These are phyloP conservation scores for Sebastes schlegelii DNA, from an alignment of 2,113 vertebrate genomes.

Conservation along the genomic window DNA sequence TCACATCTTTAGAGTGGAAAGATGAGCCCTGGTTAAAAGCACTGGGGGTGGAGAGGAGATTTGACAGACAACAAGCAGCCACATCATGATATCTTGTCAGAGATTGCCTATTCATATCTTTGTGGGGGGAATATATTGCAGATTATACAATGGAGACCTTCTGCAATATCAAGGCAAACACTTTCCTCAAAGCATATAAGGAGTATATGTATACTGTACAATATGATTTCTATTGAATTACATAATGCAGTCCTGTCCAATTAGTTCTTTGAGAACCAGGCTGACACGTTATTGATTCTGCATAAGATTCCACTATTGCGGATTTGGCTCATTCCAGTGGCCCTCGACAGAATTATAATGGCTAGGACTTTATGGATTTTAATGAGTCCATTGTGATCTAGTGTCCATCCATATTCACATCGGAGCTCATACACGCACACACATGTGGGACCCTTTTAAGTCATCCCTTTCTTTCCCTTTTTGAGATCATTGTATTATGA, in stretches of 20 bases:
- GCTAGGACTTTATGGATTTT: slow-evolving; percentile 2
- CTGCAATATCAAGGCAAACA: background rate
- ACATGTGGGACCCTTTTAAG: background rate
- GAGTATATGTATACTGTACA: background rate
- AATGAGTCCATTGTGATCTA: slow-evolving; percentile 31
- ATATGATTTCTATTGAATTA: slow-evolving; percentile 12
- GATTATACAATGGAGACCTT: background rate
- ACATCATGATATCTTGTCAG: slow-evolving; percentile 20
- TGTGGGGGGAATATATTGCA: background rate
- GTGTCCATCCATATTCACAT: background rate
- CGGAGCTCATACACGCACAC: background rate
- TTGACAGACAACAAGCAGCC: slow-evolving; percentile 24
- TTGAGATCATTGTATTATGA: slow-evolving; percentile 9
- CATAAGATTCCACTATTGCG: slow-evolving; percentile 20
- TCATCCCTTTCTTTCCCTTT: background rate
- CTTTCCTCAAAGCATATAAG: slow-evolving; percentile 1
- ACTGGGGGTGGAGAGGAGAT: background rate
- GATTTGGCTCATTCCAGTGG: slow-evolving; percentile 26
- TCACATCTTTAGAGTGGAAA: slow-evolving; percentile 26
- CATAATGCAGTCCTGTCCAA: slow-evolving; percentile 13
- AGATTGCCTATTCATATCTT: slow-evolving; percentile 17
- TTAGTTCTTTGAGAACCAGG: slow-evolving; percentile 14
- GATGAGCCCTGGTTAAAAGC: slow-evolving; percentile 18
- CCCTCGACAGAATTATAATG: slow-evolving; percentile 44
- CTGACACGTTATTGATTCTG: slow-evolving; percentile 52